These are phyloP conservation scores for Perizoma flavofasciatum DNA, from an alignment of 2,888 invertebrate species.

Conservation along the genomic window DNA sequence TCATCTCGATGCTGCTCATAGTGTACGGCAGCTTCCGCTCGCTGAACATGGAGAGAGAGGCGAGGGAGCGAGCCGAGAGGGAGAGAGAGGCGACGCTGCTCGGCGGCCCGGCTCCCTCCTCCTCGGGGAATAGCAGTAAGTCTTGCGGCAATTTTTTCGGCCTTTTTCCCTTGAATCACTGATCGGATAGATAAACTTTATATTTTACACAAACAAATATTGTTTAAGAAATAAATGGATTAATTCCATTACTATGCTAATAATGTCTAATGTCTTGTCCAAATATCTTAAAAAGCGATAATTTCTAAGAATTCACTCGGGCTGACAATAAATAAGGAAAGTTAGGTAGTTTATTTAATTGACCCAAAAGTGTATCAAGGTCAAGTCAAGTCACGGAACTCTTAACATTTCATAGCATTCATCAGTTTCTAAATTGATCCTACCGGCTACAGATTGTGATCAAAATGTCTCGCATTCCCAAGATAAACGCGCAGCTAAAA, in stretches of 20 bases:
- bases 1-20: slow-evolving; percentile 98
- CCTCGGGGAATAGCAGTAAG: slow-evolving; percentile 66
- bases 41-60: slow-evolving; percentile 97
- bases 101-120: slow-evolving; percentile 76
- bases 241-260: too few species aligned
- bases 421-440: slow-evolving; percentile 21
- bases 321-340: too few species aligned
- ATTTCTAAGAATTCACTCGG: too few species aligned
- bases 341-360: too few species aligned
- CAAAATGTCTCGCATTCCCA: slow-evolving; percentile 23
- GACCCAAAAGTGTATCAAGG: too few species aligned
- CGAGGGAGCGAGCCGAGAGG: slow-evolving; percentile 91
- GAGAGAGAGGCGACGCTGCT: slow-evolving; percentile 87
- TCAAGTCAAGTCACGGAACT: background rate
- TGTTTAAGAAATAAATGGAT: too few species aligned
- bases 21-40: slow-evolving; percentile 99
- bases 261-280: too few species aligned
- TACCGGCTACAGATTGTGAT: slow-evolving; percentile 15
- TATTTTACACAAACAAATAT: too few species aligned
- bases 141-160: slow-evolving; percentile 12
- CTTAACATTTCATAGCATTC: slow-evolving; percentile 24
- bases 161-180: too few species aligned
- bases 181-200: too few species aligned
- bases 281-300: too few species aligned
- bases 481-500: slow-evolving; percentile 20